A percentile compares a stretch with the other conserved stretches of the same genome.
Evolutionary conservation across 2,113 vertebrate species (phyloP).

Genomic region (Burhinus bistriatus): DNA sequence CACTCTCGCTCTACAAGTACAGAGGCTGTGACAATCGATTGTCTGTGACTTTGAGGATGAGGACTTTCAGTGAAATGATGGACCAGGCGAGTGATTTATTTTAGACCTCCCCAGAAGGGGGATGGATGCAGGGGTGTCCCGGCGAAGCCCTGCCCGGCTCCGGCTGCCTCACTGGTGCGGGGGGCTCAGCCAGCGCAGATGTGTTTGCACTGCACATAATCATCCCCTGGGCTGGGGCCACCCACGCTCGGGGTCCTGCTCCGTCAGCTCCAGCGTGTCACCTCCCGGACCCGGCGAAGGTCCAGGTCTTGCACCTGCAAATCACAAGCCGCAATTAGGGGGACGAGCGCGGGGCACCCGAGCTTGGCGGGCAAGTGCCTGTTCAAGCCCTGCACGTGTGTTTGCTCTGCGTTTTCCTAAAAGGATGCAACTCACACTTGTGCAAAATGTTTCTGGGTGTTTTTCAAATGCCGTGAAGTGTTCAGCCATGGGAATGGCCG

Average conservation of each 20-base stretch:
- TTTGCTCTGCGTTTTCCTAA: neutral
- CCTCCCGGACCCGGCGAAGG: neutral
- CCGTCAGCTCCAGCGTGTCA: neutral
- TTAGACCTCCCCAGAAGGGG: neutral
- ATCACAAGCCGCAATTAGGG: fast-evolving
- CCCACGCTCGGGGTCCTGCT: neutral
- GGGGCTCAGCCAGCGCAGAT: neutral
- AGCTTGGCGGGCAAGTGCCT: fast-evolving
- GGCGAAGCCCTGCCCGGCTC: neutral
- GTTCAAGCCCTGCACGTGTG: neutral
- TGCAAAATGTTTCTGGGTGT: neutral
- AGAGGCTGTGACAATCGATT: neutral
- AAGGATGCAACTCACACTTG: neutral
- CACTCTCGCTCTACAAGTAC: fast-evolving
- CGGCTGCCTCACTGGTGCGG: neutral
- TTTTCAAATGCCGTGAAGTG: neutral
- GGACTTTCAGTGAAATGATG: neutral
- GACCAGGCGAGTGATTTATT: neutral
- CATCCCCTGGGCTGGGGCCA: neutral
- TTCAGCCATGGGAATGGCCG: fast-evolving
- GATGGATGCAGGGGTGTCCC: fast-evolving
- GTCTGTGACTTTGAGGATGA: fast-evolving
- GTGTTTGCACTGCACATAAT: neutral
- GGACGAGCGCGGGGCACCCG: fast-evolving
- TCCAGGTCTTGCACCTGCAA: neutral